Conservation (phyloP, 2,888 invertebrate genomes). For the Eutolmus rufibarbis region DNA sequence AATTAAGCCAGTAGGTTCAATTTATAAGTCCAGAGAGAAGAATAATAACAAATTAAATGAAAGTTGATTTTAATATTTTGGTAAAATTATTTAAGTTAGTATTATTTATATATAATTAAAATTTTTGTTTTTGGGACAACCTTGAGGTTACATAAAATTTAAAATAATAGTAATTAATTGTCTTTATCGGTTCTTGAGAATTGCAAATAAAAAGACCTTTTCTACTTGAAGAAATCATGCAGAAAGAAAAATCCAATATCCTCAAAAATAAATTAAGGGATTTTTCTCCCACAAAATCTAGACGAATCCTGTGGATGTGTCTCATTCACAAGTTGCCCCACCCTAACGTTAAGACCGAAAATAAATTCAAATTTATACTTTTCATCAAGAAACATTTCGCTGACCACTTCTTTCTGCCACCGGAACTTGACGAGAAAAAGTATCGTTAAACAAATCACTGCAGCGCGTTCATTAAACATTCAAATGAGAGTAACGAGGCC, state of each 20-base stretch:
- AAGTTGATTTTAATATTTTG: no score
- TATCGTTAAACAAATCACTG: neutral
- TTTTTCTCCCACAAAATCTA: neutral
- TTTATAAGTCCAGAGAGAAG: no score
- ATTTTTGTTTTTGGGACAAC: neutral
- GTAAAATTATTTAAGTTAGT: no score
- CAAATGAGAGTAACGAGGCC: neutral
- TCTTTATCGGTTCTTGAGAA: neutral
- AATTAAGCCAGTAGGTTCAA: no score
- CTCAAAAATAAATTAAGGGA: neutral
- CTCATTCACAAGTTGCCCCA: neutral
- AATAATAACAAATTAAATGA: no score
- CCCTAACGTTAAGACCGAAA: neutral
- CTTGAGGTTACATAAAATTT: neutral
- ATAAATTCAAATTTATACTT: neutral
- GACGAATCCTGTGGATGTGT: neutral
- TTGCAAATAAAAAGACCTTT: neutral
- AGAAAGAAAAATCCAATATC: neutral
- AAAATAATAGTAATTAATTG: neutral
- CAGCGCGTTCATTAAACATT: conserved; percentile 7
- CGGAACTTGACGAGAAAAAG: neutral
- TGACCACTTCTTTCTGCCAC: neutral
- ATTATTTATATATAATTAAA: neutral
- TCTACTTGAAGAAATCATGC: neutral
- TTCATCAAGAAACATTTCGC: neutral